Evolutionary conservation across 2,797 vertebrate species (phyloP).

Genomic region (Geotrypetes seraphini): DNA sequence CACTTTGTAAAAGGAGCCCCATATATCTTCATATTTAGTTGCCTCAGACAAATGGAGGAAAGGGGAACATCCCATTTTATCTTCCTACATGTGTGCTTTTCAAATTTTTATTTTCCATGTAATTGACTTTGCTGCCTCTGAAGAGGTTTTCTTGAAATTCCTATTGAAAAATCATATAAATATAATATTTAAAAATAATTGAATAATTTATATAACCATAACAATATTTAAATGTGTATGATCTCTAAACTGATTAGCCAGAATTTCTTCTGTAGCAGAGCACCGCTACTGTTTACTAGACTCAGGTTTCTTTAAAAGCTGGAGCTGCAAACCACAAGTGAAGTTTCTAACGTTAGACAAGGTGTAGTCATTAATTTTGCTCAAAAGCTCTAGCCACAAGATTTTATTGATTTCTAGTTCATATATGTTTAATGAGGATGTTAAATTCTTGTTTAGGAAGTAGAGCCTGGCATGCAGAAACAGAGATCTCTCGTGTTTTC

Average conservation of each 20-base stretch:
- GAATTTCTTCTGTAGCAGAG: conserved; percentile 25
- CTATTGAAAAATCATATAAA: too few relatives aligned
- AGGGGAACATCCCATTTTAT: too few relatives aligned
- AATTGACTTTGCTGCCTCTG: too few relatives aligned
- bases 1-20: too few relatives aligned
- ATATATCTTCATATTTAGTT: too few relatives aligned
- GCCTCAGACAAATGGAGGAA: too few relatives aligned
- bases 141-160: too few relatives aligned
- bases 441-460: conserved; percentile 98
- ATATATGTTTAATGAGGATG: conserved; percentile 99
- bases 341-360: conserved; percentile 84
- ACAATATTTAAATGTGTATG: too few relatives aligned
- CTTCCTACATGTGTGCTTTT: too few relatives aligned
- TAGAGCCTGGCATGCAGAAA: conserved; percentile 58
- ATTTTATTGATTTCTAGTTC: conserved; percentile 89
- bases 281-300: conserved; percentile 33
- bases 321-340: conserved; percentile 71
- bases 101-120: too few relatives aligned
- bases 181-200: too few relatives aligned
- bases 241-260: conserved; percentile 29
- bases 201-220: too few relatives aligned
- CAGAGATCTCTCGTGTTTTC: conserved; percentile 66
- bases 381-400: conserved; percentile 73
- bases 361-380: conserved; percentile 83
- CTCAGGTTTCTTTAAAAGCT: conserved; percentile 52